Evolutionary conservation across 2,888 invertebrate species (phyloP), one percentile per base, ranked within the genome.

Genomic region (Falcaria lacertinaria): DNA sequence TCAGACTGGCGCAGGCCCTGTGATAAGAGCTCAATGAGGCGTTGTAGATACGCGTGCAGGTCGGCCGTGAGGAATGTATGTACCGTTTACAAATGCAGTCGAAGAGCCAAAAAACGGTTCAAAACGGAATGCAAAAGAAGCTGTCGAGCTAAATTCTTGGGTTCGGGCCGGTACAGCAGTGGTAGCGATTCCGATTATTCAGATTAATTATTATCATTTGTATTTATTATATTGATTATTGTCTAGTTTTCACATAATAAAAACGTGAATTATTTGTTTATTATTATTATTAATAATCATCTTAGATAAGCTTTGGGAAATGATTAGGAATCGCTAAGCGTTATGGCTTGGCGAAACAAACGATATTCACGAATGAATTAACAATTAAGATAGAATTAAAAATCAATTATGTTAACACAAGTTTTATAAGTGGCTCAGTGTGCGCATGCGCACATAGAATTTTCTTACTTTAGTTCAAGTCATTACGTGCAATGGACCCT

Each of bases 41-140:
- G 44, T 11, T 81, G 81, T 35, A 44, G 2, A 4, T 60, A 47
- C 16, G 72, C 77, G 0, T 80, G 80, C 35, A 41, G 41, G 2
- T 47, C 43, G 0, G 57, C 68, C 0, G 62, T 60, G 11, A 57
- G 39, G 47, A 53, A 47, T 6, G 54, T 53, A 15, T 51, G 51
- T 17, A 7, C 7, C 0, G 5, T 2, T 2, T 41, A 41, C 7
- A 32, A 15, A 2, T 51, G 47, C 32, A 28, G 34, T 7, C 25
- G 34, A 2, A 33, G 15, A 17, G 15, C 41, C 2, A 46, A 34
- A n/a, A 41, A 25, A 5, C 7, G 5, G 6, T 32, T 34, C 8
- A 42, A 25, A 15, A 42, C 11, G 2, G 35, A 41, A 7, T 50
- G 50, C 42, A 44, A 34, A 15, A 38, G 7, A 3, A 34, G 28